A percentile compares a stretch with the other conserved stretches of the same genome.
These are phyloP conservation scores for Caenorhabditis auriculariae DNA, from an alignment of 2,888 invertebrate genomes.

Conservation along the genomic window DNA sequence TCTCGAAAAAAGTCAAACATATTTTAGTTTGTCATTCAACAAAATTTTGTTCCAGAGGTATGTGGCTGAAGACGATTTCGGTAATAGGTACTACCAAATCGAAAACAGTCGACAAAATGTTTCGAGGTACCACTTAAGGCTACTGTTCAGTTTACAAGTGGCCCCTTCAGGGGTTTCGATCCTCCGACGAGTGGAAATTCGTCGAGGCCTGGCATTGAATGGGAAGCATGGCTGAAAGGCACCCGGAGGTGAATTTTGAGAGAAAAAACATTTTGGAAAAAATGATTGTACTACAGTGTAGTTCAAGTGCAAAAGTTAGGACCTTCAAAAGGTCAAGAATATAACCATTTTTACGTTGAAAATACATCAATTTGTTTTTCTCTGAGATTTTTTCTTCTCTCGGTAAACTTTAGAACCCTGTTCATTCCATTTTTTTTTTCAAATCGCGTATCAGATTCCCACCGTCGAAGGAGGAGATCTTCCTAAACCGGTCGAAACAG, in stretches of 20 bases:
- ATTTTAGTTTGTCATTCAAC: not conserved
- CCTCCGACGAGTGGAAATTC: constrained; percentile 25
- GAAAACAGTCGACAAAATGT: constrained; percentile 42
- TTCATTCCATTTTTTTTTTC: too few species aligned
- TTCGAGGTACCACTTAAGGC: constrained; percentile 13
- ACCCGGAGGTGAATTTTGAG: constrained; percentile 32
- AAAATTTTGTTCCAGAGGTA: constrained; percentile 28
- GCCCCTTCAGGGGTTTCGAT: constrained; percentile 53
- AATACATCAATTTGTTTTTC: not conserved
- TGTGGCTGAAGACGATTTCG: constrained; percentile 53
- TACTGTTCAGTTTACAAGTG: not conserved
- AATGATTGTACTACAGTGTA: not conserved
- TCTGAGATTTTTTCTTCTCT: not conserved
- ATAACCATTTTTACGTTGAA: not conserved
- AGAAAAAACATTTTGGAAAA: too few species aligned
- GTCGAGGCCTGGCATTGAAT: constrained; percentile 50
- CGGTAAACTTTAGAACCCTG: not conserved
- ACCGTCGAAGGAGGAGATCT: constrained; percentile 55
- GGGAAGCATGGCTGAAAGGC: constrained; percentile 58
- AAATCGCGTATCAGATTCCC: constrained; percentile 45
- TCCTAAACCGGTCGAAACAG: constrained; percentile 47
- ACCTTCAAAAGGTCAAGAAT: not conserved
- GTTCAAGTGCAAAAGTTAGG: not conserved
- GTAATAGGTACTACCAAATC: constrained; percentile 57
- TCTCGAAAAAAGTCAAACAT: constrained; percentile 22